Evolutionary conservation across 2,797 vertebrate species (phyloP).

Genomic region (Heliangelus exortis): DNA sequence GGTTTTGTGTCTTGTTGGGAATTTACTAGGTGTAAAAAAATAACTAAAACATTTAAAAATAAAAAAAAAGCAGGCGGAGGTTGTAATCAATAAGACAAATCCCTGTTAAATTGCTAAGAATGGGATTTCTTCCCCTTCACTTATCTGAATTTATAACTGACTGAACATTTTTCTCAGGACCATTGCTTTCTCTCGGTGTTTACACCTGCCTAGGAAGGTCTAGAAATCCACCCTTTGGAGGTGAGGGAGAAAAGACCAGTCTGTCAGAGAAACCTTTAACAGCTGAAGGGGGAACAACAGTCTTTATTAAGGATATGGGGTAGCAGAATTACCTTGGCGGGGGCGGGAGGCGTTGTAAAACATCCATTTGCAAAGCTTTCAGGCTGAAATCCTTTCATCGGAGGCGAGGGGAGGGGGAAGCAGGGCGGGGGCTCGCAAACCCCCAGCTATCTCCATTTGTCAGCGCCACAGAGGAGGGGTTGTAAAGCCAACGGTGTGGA

Average conservation of each 20-base stretch:
- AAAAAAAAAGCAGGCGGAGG: not conserved
- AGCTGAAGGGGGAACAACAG: conserved; percentile 15
- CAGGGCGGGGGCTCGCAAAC: conserved; percentile 10
- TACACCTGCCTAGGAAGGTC: not conserved
- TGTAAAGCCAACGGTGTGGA: not conserved
- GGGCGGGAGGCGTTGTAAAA: conserved; percentile 57
- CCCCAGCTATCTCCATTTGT: conserved; percentile 58
- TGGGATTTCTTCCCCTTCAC: not conserved
- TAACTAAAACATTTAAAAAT: not conserved
- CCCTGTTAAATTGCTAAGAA: not conserved
- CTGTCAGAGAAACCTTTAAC: conserved; percentile 12
- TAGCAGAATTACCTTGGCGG: conserved; percentile 54
- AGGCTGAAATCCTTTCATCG: conserved; percentile 50
- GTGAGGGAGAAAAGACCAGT: not conserved
- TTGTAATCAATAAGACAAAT: not conserved
- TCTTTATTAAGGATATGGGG: conserved; percentile 59
- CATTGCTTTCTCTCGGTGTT: not conserved
- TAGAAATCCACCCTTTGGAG: conserved; percentile 11
- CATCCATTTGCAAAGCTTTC: conserved; percentile 59
- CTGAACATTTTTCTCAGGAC: not conserved
- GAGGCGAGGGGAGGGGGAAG: conserved; percentile 3
- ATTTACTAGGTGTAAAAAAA: not conserved
- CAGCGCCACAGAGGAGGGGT: conserved; percentile 47
- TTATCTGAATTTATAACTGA: not conserved
- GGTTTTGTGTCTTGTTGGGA: not conserved